Percentiles rank a stretch among this genome's conserved stretches.
phyloP scores from a whole-genome alignment of 2,113 vertebrate species.

The Urocynchramus pylzowi region DNA sequence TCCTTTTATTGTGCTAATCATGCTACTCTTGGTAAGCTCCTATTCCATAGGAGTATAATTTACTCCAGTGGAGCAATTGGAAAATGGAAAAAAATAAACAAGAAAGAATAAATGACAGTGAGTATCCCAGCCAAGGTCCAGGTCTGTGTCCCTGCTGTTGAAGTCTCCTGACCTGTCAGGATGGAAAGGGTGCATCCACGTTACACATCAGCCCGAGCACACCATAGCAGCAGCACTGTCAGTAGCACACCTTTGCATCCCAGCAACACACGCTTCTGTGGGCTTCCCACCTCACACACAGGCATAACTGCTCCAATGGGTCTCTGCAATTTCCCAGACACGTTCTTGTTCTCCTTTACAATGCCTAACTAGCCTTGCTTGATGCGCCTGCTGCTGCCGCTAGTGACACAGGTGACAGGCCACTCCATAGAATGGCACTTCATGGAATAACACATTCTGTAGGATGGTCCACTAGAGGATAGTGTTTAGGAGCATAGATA shows the following conservation, averaged over 20 bases:
- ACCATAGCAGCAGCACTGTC: fast-evolving
- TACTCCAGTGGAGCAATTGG: not conserved
- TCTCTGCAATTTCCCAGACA: not conserved
- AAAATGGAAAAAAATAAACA: not conserved
- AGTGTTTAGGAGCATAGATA: not conserved
- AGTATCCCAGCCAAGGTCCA: not conserved
- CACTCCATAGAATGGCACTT: not conserved
- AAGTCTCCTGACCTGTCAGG: not conserved
- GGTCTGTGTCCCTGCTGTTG: not conserved
- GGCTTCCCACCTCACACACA: not conserved
- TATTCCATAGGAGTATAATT: not conserved
- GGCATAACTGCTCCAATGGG: not conserved
- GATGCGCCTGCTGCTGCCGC: fast-evolving
- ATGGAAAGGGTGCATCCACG: not conserved
- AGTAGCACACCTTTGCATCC: not conserved
- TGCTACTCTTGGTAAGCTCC: not conserved
- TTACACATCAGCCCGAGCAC: not conserved
- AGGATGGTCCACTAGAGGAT: not conserved
- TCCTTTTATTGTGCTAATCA: not conserved
- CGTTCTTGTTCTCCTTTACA: not conserved
- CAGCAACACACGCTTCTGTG: fast-evolving
- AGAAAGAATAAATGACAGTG: not conserved
- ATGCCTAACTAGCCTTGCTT: not conserved
- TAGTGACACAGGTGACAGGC: not conserved
- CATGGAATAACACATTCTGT: not conserved